phyloP scores from a whole-genome alignment of 2,113 vertebrate species.

The Xiphophorus couchianus region DNA sequence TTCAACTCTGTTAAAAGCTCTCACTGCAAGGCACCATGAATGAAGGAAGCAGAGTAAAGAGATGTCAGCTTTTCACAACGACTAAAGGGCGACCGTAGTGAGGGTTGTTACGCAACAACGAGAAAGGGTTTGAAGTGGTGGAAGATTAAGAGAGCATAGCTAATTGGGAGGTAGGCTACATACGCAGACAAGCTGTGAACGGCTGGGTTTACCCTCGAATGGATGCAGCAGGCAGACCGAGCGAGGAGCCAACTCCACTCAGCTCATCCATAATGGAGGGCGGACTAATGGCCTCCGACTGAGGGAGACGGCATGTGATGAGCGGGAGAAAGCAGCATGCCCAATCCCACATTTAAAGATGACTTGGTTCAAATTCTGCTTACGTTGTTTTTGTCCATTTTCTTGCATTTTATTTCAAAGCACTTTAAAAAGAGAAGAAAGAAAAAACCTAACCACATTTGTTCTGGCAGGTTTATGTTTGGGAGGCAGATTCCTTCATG shows the following conservation, averaged over 20 bases:
- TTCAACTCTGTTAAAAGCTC: conserved; percentile 47
- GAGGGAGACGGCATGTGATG: conserved; percentile 18
- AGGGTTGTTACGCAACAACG: conserved; percentile 35
- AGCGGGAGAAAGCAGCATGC: conserved; percentile 18
- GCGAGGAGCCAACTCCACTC: conserved; percentile 38
- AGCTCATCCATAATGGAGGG: conserved; percentile 64
- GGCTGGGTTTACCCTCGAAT: conserved; percentile 48
- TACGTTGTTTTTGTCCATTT: too few relatives aligned
- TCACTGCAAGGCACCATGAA: conserved; percentile 39
- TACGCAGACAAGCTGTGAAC: conserved; percentile 5
- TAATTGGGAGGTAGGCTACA: conserved; percentile 2
- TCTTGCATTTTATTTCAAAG: too few relatives aligned
- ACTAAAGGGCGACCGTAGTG: neutral
- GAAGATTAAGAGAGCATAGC: conserved; percentile 10
- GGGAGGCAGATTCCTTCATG: too few relatives aligned
- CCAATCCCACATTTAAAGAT: conserved; percentile 5
- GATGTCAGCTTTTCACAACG: too few relatives aligned
- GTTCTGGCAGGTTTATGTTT: too few relatives aligned
- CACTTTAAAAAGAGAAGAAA: too few relatives aligned
- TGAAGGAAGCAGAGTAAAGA: conserved; percentile 9
- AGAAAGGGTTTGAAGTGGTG: conserved; percentile 27
- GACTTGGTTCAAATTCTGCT: too few relatives aligned
- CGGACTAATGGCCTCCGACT: conserved; percentile 18
- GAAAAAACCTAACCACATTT: too few relatives aligned
- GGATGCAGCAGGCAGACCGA: conserved; percentile 44